Evolutionary conservation across 2,888 invertebrate genomes (phyloP), one percentile per base, ranked within the genome.

Genomic region (Aporophyla nigra): DNA sequence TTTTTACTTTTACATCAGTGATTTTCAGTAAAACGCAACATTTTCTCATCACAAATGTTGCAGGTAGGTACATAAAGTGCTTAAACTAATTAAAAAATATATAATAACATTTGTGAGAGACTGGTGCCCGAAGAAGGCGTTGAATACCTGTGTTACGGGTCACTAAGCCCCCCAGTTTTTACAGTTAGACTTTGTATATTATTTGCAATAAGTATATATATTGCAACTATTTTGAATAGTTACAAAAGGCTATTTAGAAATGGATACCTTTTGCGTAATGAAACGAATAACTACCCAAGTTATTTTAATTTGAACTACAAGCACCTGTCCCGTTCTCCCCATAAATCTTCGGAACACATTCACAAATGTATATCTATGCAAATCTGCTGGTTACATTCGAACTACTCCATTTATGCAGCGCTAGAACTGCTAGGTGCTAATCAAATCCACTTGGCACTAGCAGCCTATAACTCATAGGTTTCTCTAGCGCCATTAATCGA

Each of bases 381-480:
- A 75, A 82, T 82, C 6, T 43, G 43, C 69, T 27, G 12, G 54
- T 70, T 63, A 53, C n/a, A 27, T 53, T 71, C 27, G 54, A 63
- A 62, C 70, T n/a, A 54, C 62, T 67, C 58, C 70, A 33, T 75
- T 58, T 24, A 81, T 49, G 49, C 65, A 75, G 75, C 19, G 73
- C 72, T 61, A 58, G 49, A 63, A 69, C 71, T 24, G 65, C 72
- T 61, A 54, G 33, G 68, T 71, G 73, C 71, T 80, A 80, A 83
- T 83, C 83, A 83, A 80, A 74, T 66, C 71, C 74, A 77, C 51
- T 68, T 59, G 33, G 49, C 69, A 58, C 78, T 72, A 46, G 67
- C 40, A 65, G 14, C n/a, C 66, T 56, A 74, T 69, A 71, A 54
- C 71, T 77, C 77, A 61, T 63, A 74, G 63, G 51, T 71, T 61